Evolutionary conservation across 2,888 invertebrate genomes (phyloP), one percentile per base, ranked within the genome.

Genomic region (Metopia argyrocephala): DNA sequence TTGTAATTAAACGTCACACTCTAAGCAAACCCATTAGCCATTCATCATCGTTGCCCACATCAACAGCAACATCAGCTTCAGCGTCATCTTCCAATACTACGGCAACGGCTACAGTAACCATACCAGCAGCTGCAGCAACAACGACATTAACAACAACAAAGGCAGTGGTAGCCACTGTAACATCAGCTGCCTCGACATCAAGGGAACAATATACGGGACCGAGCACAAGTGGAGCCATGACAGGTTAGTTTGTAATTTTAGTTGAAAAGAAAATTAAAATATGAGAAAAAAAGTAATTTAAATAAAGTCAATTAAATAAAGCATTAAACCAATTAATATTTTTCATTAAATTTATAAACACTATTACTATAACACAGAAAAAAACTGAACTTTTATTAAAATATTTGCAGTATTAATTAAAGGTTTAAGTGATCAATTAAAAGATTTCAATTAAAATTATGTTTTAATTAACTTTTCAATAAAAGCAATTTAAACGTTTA

Each of bases 141-240:
- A 27, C 65, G 1, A 27, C 66, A 28, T 69, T 59, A 45, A 52
- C 74, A 23, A 23, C 83, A 2, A 50, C 6, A n/a, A 46, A 65
- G 3, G 73, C 79, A n/a, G 38, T 76, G 6, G 76, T 76, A n/a
- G 70, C 83, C 12, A 78, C 84, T 1, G 78, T 84, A 7, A 79
- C 84, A 54, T 83, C 85, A 5, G 82, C 83, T 5, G 83, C 84
- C 20, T 79, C 84, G 21, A 83, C 85, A 4, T 73, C 82, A 2
- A 62, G 81, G 25, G 84, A 83, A 25, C 66, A 46, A 31, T 82
- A 78, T 20, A 71, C 82, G 45, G 84, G 84, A 73, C 78, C 84
- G 27, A 82, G 78, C 82, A 85, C 84, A 65, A 87, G 87, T 76
- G 88, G 89, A 76, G 89, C 89, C 28, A 88, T 88, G 89, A 88